A percentile compares a stretch with the other conserved stretches of the same genome.
phyloP scores from a whole-genome alignment of 2,797 vertebrate genomes.

The Aldrovandia affinis region DNA sequence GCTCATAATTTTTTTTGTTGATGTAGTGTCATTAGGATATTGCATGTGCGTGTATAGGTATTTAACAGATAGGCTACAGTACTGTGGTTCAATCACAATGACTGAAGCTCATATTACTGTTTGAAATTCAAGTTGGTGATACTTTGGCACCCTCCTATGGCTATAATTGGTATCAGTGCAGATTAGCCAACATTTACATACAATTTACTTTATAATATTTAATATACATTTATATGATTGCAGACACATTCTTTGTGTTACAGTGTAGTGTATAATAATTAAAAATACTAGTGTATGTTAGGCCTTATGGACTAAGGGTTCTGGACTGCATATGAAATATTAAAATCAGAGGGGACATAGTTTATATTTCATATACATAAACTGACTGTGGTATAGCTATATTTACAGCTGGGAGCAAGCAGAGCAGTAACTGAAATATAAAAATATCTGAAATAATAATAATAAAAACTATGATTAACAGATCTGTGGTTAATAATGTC shows the following conservation, averaged over 20 bases:
- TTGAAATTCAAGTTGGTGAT: conserved; percentile 43
- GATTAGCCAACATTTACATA: neutral
- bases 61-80: no score
- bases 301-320: neutral
- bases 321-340: neutral
- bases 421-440: no score
- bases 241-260: neutral
- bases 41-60: no score
- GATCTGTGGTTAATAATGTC: no score
- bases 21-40: no score
- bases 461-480: no score
- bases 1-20: no score
- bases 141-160: conserved; percentile 65
- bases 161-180: conserved; percentile 5
- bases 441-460: no score
- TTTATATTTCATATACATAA: neutral
- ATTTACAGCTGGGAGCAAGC: neutral
- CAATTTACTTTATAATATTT: neutral
- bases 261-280: neutral
- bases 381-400: neutral
- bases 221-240: neutral
- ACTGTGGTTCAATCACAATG: no score
- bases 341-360: neutral
- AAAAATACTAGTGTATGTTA: neutral
- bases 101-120: no score